These are phyloP conservation scores for Brachypodius melanocephalos DNA, from an alignment of 2,113 vertebrate genomes.

Conservation along the genomic window DNA sequence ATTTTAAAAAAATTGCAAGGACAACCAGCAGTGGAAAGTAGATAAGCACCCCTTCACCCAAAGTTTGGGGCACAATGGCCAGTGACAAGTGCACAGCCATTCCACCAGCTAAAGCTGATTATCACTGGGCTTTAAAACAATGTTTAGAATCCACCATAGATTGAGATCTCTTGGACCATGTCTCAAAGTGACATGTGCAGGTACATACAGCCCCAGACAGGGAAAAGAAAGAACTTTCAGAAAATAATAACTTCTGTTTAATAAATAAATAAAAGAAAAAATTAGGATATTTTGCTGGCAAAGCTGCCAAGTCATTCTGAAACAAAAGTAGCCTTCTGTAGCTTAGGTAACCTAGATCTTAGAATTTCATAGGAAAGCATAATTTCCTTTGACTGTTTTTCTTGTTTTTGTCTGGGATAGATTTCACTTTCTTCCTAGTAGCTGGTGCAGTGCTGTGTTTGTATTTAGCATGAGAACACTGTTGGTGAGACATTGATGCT, in stretches of 20 bases:
- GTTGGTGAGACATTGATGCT: neutral
- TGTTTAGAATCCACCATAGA: neutral
- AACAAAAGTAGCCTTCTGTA: neutral
- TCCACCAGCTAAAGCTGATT: neutral
- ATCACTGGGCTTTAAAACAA: neutral
- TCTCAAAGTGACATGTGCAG: neutral
- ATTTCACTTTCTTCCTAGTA: neutral
- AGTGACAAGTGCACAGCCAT: neutral
- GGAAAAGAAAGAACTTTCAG: neutral
- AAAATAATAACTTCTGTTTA: neutral
- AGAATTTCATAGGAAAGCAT: neutral
- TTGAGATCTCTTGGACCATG: accelerated
- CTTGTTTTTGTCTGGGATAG: neutral
- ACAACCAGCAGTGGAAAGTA: accelerated
- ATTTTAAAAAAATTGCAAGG: neutral
- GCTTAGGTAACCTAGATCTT: neutral
- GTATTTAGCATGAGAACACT: neutral
- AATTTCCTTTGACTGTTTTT: neutral
- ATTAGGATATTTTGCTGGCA: neutral
- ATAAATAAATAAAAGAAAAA: neutral
- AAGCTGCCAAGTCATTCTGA: neutral
- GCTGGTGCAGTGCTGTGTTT: neutral
- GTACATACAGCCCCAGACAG: neutral
- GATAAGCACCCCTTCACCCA: neutral
- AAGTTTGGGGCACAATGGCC: neutral